Base-by-base conservation (phyloP, 2,113 vertebrate genomes). In the Halcyon senegalensis region DNA sequence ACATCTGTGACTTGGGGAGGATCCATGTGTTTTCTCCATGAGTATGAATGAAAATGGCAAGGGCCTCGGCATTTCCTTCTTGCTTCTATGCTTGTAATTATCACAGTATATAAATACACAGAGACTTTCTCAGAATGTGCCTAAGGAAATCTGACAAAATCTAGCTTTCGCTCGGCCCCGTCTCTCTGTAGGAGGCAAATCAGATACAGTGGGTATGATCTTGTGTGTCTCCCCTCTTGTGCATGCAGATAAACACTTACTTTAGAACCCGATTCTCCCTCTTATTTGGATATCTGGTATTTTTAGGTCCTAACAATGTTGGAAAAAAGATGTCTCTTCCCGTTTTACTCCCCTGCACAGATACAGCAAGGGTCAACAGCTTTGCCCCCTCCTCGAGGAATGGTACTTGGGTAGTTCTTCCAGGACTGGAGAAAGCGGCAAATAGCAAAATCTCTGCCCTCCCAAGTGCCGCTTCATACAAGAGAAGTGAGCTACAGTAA, bases 1-100 rank as follows among this genome's bases (percentile, higher is more conserved):
- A 96, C 97, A 98, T 97, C 97, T 98, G 98, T 94, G 97, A 97
- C 96, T 98, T 98, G 97, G 96, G 98, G 96, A 97, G 69, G 93
- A 96, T 97, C 97, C 98, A 98, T 97, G 97, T 96, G 95, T 97
- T 98, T 98, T 98, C 96, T 97, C 97, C 96, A 96, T 96, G 94
- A 96, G 93, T 97, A 96, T 86, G 97, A 98, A 97, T 79, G 90
- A 96, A 95, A 97, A 96, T 98, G 98, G 97, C 98, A 98, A 92
- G 84, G 53, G 51, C 56, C 75, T 94, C 83, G 76, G 84, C 67
- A 31, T 97, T 98, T 98, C 95, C 95, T 97, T 97, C 96, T 97
- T 97, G 92, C 91, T 96, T 79, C 93, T 87, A 96, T 95, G 96
- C 80, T 94, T 96, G 76, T 76, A 97, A 98, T 98, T 96, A 97